phyloP scores from a whole-genome alignment of 2,797 vertebrate species.

The Falco berigora region DNA sequence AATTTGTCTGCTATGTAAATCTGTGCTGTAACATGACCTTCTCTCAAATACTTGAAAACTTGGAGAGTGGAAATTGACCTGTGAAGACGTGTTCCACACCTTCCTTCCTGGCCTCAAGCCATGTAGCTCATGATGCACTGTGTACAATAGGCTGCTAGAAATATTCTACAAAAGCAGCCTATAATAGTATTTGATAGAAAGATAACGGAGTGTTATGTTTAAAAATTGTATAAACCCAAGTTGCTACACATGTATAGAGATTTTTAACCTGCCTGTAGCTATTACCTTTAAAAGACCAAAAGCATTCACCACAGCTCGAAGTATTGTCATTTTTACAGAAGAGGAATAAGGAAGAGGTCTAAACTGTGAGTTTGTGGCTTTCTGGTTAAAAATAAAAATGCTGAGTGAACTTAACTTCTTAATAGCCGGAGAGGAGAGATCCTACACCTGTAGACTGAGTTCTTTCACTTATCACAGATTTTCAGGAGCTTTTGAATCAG shows the following conservation, averaged over 20 bases:
- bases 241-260: not conserved
- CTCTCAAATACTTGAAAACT: conserved; percentile 66
- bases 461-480: not conserved
- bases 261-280: not conserved
- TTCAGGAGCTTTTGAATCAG: not conserved
- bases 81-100: conserved; percentile 59
- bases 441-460: not conserved
- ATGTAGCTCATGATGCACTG: conserved; percentile 11
- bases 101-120: conserved; percentile 64
- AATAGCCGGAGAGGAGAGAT: not conserved
- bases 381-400: not conserved
- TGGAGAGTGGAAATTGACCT: conserved; percentile 69
- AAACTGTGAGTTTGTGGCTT: not conserved
- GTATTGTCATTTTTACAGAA: not conserved
- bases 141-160: not conserved
- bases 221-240: not conserved
- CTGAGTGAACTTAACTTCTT: not conserved
- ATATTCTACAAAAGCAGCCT: not conserved
- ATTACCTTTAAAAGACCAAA: not conserved
- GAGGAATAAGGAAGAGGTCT: not conserved
- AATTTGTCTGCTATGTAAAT: conserved; percentile 53
- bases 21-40: conserved; percentile 49
- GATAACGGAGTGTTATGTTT: not conserved
- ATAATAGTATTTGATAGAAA: not conserved
- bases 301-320: not conserved